Base-by-base conservation (phyloP, 2,888 invertebrate species). In the Lasioglossum leucozonium region DNA sequence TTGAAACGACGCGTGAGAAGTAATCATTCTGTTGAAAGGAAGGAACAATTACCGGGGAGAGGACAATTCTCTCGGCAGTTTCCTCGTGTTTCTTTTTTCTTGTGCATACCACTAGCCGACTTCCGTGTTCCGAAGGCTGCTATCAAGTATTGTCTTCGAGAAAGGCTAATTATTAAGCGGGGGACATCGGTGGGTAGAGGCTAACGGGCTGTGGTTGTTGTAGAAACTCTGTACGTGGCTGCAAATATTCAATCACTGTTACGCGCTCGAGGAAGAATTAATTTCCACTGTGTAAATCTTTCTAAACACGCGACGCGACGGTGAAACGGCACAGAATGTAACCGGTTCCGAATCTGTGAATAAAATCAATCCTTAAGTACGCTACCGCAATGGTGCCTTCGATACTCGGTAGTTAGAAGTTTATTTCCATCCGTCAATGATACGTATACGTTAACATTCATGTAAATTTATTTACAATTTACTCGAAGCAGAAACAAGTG, bases 81-180 rank as follows among this genome's bases (percentile, higher is more conserved):
- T 87, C 77, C 77, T 82, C 82, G 87, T 81, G 85, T 80, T 84
- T 34, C 82, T 90, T 81, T 85, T 80, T 84, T 34, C 82, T 90
- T 89, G 79, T 88, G 91, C 91, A 86, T 89, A 88, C 74, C 82
- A 71, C 74, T 72, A 42, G 69, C 67, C 73, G 55, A 83, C 87
- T 91, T 91, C 92, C 92, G 89, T 87, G 83, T 89, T 88, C 79
- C 76, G 67, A 81, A 76, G 78, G 72, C 80, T 81, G 78, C 67
- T 81, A 87, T 87, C 79, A 79, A n/a, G 72, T 77, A 80, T 80
- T 85, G 51, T 86, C 77, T 55, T 71, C 77, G 51, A 62, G 72
- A 67, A 79, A 82, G 55, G 62, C n/a, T 82, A 82, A 79, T 89
- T 82, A 75, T 80, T 76, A 84, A 84, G 82, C 73, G 58, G 37